Conservation (phyloP, 2,113 vertebrate species). For the Thamnophis sirtalis region DNA sequence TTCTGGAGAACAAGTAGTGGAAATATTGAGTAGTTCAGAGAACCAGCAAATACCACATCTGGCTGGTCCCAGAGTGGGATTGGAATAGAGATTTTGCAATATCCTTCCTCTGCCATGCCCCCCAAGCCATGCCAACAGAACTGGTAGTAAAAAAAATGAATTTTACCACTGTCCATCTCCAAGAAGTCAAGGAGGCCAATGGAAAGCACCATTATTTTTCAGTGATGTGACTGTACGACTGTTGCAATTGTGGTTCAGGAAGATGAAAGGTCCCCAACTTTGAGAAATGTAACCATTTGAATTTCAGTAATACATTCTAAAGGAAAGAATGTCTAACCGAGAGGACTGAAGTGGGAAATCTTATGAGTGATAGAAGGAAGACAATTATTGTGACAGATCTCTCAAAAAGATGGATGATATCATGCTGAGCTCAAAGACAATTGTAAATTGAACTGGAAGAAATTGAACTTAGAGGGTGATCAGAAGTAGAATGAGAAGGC, state of each 20-base stretch:
- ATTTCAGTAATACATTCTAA: conserved; percentile 34
- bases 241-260: background rate
- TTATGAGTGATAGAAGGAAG: conserved; percentile 47
- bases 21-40: too few species aligned
- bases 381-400: conserved; percentile 60
- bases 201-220: background rate
- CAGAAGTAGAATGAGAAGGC: conserved; percentile 18
- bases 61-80: too few species aligned
- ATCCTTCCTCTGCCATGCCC: too few species aligned
- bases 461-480: conserved; percentile 38
- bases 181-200: background rate
- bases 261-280: background rate
- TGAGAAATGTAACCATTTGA: conserved; percentile 21
- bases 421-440: conserved; percentile 47
- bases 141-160: too few species aligned
- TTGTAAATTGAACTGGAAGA: conserved; percentile 61
- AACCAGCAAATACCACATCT: too few species aligned
- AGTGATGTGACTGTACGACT: background rate
- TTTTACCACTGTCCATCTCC: background rate
- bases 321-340: conserved; percentile 47
- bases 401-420: conserved; percentile 45
- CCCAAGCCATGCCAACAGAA: too few species aligned
- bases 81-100: too few species aligned
- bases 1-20: too few species aligned
- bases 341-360: conserved; percentile 44